phyloP scores from a whole-genome alignment of 2,113 vertebrate genomes.

The Pithys albifrons region DNA sequence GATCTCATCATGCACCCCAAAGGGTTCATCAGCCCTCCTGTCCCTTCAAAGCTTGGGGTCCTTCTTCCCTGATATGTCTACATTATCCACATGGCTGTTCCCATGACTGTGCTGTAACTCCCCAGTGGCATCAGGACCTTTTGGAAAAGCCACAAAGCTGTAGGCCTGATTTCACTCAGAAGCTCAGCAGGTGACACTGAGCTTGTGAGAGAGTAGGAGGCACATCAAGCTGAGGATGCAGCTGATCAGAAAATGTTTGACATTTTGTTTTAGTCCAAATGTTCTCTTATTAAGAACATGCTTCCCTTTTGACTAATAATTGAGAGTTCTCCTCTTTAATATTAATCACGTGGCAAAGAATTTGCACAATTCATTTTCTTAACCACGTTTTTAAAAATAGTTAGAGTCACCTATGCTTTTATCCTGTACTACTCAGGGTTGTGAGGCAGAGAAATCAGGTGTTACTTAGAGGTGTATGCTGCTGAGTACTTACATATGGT shows the following conservation, averaged over 20 bases:
- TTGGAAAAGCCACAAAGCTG: not conserved
- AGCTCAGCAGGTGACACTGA: not conserved
- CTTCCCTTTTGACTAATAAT: constrained; percentile 32
- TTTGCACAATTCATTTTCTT: not conserved
- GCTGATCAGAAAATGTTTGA: constrained; percentile 54
- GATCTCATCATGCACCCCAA: not conserved
- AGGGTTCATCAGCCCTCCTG: not conserved
- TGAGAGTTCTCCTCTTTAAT: constrained; percentile 26
- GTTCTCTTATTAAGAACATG: constrained; percentile 52
- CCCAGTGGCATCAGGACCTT: not conserved
- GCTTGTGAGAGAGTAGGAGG: constrained; percentile 55
- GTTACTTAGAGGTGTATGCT: not conserved
- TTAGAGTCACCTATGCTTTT: not conserved
- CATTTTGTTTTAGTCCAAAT: constrained; percentile 62
- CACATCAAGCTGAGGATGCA: constrained; percentile 60
- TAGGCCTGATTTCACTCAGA: not conserved
- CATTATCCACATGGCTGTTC: not conserved
- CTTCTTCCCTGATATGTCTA: not conserved
- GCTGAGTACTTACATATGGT: not conserved
- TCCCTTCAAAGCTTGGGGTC: not conserved
- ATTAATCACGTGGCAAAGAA: constrained; percentile 27
- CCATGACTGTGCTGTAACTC: not conserved
- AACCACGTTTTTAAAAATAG: not conserved
- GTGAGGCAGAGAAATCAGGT: not conserved
- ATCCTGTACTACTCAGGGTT: not conserved